These are phyloP conservation scores for Parnassius mnemosyne DNA, from an alignment of 2,888 invertebrate genomes.

Conservation along the genomic window DNA sequence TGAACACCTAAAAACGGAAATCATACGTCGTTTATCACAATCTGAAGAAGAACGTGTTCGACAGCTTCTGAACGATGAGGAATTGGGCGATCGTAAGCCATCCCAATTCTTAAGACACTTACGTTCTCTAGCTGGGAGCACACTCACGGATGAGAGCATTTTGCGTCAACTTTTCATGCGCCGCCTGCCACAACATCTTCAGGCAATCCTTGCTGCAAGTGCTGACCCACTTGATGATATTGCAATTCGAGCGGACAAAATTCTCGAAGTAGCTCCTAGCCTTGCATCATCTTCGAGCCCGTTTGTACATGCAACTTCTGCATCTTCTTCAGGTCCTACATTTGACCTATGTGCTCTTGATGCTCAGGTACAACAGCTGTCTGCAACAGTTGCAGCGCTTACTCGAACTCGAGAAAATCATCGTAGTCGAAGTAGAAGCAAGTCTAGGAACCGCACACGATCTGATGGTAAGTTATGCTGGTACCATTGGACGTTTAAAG, in stretches of 20 bases:
- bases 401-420: neutral
- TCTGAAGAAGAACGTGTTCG: constrained; percentile 3
- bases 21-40: constrained; percentile 1
- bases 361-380: neutral
- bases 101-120: constrained; percentile 24
- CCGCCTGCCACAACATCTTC: constrained; percentile 1
- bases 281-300: neutral
- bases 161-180: constrained; percentile 1
- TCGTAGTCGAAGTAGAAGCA: neutral
- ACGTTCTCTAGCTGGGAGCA: constrained; percentile 20
- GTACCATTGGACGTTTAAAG: constrained; percentile 1
- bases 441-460: neutral
- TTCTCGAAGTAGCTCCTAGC: neutral
- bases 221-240: neutral
- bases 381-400: neutral
- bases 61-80: constrained; percentile 19
- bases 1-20: neutral
- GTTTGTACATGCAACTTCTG: neutral
- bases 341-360: too few species aligned
- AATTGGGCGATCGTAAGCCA: constrained; percentile 23
- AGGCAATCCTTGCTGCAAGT: neutral
- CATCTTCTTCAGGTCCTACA: too few species aligned
- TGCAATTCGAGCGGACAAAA: neutral
- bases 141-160: too few species aligned
- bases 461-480: constrained; percentile 1